Evolutionary conservation across 2,113 vertebrate genomes (phyloP).

Genomic region (Ornithorhynchus anatinus): DNA sequence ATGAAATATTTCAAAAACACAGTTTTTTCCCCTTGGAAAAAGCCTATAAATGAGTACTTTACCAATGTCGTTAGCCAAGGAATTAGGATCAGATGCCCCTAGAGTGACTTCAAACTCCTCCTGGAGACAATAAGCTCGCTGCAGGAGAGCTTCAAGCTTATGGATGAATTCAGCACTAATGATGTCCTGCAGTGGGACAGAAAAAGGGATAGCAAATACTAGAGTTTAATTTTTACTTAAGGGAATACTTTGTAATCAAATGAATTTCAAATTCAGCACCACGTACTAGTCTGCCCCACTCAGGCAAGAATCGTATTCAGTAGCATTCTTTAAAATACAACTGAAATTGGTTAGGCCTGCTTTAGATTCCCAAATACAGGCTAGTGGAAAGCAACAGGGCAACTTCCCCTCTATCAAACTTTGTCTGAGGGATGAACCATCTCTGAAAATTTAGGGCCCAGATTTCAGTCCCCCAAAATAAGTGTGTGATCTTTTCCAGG

Average conservation of each 20-base stretch:
- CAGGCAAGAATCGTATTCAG: neutral
- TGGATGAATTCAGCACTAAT: conserved; percentile 93
- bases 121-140: conserved; percentile 93
- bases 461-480: no score
- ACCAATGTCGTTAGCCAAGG: conserved; percentile 80
- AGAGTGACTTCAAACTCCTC: conserved; percentile 94
- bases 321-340: no score
- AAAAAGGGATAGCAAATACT: neutral
- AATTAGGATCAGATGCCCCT: conserved; percentile 79
- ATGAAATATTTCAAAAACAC: no score
- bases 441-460: no score
- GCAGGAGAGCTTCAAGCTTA: conserved; percentile 91
- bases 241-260: neutral
- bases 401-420: no score
- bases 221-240: neutral
- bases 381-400: no score
- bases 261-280: no score
- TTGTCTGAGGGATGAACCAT: no score
- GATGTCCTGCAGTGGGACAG: conserved; percentile 78
- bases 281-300: neutral
- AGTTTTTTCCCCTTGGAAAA: no score
- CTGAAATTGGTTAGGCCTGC: no score
- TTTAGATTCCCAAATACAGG: no score
- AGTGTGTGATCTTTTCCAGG: no score
- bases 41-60: conserved; percentile 41